A percentile compares a stretch with the other conserved stretches of the same genome.
These are phyloP conservation scores for Forbesichthys agassizii DNA, from an alignment of 2,113 vertebrate species.

Conservation along the genomic window DNA sequence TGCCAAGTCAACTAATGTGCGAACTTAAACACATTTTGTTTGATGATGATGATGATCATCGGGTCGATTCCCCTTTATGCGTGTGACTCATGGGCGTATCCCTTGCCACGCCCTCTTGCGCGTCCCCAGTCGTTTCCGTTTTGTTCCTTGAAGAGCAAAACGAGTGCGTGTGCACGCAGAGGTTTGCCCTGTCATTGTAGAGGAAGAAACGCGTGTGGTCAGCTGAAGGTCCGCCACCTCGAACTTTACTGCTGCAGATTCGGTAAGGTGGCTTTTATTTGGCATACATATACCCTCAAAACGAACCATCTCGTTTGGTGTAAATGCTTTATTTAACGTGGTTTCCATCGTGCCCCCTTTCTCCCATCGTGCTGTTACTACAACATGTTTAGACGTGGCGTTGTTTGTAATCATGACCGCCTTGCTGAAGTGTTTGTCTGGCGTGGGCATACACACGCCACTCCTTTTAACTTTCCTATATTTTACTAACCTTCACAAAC, in stretches of 20 bases:
- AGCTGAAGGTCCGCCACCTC: slow-evolving; percentile 49
- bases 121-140: slow-evolving; percentile 53
- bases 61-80: background rate
- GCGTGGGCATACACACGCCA: slow-evolving; percentile 47
- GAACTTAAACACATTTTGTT: too few relatives aligned
- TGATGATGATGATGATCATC: too few relatives aligned
- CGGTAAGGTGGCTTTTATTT: slow-evolving; percentile 47
- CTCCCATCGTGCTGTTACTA: background rate
- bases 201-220: slow-evolving; percentile 58
- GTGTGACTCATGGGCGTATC: slow-evolving; percentile 40
- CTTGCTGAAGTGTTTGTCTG: slow-evolving; percentile 54
- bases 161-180: slow-evolving; percentile 13
- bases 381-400: slow-evolving; percentile 24
- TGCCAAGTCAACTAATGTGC: too few relatives aligned
- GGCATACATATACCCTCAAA: too few relatives aligned
- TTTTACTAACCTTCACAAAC: slow-evolving; percentile 25
- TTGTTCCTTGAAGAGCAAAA: slow-evolving; percentile 40
- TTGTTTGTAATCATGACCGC: background rate
- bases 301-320: background rate
- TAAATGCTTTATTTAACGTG: too few relatives aligned
- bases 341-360: background rate
- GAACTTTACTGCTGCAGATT: slow-evolving; percentile 27
- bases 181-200: slow-evolving; percentile 62
- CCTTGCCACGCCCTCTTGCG: slow-evolving; percentile 54
- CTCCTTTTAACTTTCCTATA: slow-evolving; percentile 45